phyloP scores from a whole-genome alignment of 2,113 vertebrate genomes.

The Tilapia sparmanii region DNA sequence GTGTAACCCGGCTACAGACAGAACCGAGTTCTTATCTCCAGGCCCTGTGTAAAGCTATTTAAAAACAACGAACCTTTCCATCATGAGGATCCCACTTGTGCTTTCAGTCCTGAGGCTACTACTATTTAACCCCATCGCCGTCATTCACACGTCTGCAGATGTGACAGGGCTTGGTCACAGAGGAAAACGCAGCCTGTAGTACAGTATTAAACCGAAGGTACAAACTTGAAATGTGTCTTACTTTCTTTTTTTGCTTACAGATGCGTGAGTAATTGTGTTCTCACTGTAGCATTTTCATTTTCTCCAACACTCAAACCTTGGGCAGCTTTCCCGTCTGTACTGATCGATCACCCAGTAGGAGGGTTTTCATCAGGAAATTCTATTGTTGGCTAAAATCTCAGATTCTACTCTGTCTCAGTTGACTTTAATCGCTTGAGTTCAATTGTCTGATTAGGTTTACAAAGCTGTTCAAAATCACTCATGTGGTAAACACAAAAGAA shows the following conservation, averaged over 20 bases:
- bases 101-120: conserved; percentile 21
- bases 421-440: neutral
- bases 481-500: neutral
- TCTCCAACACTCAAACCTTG: neutral
- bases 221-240: conserved; percentile 18
- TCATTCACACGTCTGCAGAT: neutral
- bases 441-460: conserved; percentile 18
- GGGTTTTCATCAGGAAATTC: neutral
- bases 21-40: neutral
- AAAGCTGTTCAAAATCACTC: neutral
- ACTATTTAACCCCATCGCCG: conserved; percentile 40
- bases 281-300: conserved; percentile 23
- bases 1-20: neutral
- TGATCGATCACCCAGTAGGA: neutral
- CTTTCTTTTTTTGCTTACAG: neutral
- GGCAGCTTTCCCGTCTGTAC: neutral
- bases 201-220: conserved; percentile 47
- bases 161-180: neutral
- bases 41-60: neutral
- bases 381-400: neutral
- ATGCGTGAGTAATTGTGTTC: conserved; percentile 2
- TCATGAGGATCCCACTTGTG: neutral
- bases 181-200: neutral
- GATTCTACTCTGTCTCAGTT: neutral
- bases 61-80: neutral